Evolutionary conservation across 2,113 vertebrate species (phyloP).

Genomic region (Crotalus horridus): DNA sequence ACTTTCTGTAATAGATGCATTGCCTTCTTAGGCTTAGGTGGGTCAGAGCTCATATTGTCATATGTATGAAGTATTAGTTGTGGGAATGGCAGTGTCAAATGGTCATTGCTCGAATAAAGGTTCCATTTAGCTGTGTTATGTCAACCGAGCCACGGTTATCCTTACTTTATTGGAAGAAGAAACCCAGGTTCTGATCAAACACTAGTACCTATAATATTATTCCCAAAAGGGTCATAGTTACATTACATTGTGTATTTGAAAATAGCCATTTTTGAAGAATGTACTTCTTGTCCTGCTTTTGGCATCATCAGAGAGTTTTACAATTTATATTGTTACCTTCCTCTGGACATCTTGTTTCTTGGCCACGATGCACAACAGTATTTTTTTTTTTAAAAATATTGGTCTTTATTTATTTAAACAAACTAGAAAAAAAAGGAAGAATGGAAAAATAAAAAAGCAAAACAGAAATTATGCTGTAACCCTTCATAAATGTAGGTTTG

Average conservation of each 20-base stretch:
- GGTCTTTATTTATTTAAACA: background rate
- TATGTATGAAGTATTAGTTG: background rate
- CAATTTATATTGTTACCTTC: background rate
- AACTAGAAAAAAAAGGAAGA: background rate
- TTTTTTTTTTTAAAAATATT: background rate
- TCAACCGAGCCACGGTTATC: background rate
- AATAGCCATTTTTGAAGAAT: background rate
- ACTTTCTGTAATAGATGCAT: background rate
- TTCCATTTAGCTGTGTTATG: background rate
- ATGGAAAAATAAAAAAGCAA: background rate
- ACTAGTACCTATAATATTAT: background rate
- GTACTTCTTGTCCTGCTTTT: background rate
- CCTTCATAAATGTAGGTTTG: background rate
- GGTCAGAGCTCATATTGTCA: too few relatives aligned
- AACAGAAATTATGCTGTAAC: background rate
- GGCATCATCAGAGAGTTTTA: background rate
- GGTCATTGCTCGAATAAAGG: background rate
- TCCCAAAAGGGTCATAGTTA: background rate
- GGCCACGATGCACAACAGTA: background rate
- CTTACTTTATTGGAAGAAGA: background rate
- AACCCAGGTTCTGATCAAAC: background rate
- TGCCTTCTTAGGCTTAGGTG: background rate
- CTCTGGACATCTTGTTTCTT: background rate
- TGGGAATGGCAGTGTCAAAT: background rate
- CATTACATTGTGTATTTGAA: background rate